Base-by-base conservation (phyloP, 2,888 invertebrate genomes). In the Tetragnatha montana region DNA sequence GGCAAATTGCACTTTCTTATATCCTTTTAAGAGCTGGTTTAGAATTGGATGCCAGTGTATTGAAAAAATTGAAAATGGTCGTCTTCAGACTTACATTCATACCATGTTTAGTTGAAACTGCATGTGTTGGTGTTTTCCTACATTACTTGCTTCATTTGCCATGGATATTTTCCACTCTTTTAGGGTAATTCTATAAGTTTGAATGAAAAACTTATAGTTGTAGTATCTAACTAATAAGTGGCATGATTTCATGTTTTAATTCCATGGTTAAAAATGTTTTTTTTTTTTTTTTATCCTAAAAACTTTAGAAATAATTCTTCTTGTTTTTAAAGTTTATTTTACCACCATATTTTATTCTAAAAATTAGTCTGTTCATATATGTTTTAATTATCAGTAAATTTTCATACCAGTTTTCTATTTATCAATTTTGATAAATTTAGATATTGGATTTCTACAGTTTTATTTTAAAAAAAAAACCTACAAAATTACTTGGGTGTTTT, bases 101-200 rank as follows among this genome's bases (percentile, higher is more conserved):
- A 21, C 92, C 92, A 4, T 91, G 91, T 82, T 49, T 92, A 12
- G 81, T 88, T 8, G 92, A 92, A 87, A 88, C 91, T n/a, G 47
- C 85, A 8, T 71, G 81, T 14, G 74, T 92, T n/a, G 87, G 87
- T 17, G 73, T 92, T 17, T 81, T 88, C 50, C 6, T 91, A 10
- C 89, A 91, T 68, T 81, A 76, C 50, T 70, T 90, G 12, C 49
- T 92, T 6, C 90, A 51, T 8, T 81, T 92, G 14, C 91, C 92
- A 3, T 86, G 88, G 74, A 73, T 78, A 2, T 91, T 91, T 90
- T 71, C 88, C 3, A 69, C 90, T 6, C 87, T 92, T 68, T 50
- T 92, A 10, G 92, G 92, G 93, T 94, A 91, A 84, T 60, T 7
- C 17, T 17, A 60, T 60, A 6, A 60, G 17, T 17, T 69, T 69